These are phyloP conservation scores for Eriosoma lanigerum DNA, from an alignment of 1,140 invertebrate species.

Conservation along the genomic window DNA sequence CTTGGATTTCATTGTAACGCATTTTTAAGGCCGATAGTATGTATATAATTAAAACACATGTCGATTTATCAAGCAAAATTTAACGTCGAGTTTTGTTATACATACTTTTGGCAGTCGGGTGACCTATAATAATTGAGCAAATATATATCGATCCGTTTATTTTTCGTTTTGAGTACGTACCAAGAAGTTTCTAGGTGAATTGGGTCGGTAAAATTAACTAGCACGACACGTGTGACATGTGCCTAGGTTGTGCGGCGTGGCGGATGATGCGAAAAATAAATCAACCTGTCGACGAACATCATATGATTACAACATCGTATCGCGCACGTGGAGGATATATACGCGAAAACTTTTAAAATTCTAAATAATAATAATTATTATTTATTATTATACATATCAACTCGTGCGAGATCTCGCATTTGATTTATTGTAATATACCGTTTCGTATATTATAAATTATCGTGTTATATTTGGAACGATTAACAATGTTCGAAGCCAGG, in stretches of 20 bases:
- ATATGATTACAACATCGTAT: conserved; percentile 3
- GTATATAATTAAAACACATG: background rate
- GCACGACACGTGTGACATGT: background rate
- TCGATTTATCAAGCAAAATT: background rate
- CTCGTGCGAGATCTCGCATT: background rate
- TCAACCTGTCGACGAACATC: conserved; percentile 15
- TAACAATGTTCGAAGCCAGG: background rate
- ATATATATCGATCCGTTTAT: conserved; percentile 4
- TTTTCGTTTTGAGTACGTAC: conserved; percentile 22
- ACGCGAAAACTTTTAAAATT: background rate
- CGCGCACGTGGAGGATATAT: background rate
- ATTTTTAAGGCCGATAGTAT: background rate
- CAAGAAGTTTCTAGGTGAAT: conserved; percentile 21
- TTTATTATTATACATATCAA: background rate
- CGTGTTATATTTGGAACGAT: conserved; percentile 12
- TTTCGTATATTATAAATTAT: too few species aligned
- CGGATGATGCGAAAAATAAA: background rate
- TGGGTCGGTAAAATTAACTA: conserved; percentile 30
- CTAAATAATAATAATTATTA: conserved; percentile 1
- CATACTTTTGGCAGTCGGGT: background rate
- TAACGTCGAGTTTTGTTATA: background rate
- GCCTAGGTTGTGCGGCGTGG: background rate
- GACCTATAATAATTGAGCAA: background rate
- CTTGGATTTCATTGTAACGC: background rate
- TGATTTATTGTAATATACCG: background rate